Conservation (phyloP, 2,797 vertebrate genomes). For the Ctenopoma kingsleyae region DNA sequence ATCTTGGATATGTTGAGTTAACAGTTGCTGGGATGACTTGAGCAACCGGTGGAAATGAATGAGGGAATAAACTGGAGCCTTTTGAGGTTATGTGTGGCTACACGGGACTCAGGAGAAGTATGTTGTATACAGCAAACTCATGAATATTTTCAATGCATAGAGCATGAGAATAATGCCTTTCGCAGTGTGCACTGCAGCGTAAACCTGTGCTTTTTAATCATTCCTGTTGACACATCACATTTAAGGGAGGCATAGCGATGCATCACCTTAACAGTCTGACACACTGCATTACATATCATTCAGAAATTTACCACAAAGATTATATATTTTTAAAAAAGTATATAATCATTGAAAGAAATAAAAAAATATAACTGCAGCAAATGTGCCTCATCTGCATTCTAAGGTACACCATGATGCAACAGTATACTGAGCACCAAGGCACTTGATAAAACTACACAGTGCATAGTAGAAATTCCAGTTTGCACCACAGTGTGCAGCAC, state of each 20-base stretch:
- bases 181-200: conserved; percentile 8
- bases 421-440: not conserved
- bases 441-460: conserved; percentile 19
- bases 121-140: conserved; percentile 17
- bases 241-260: conserved; percentile 11
- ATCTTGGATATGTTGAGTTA: conserved; percentile 57
- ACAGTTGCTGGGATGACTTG: conserved; percentile 60
- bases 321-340: not conserved
- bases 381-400: not conserved
- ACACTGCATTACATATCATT: conserved; percentile 35
- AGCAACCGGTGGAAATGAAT: conserved; percentile 45
- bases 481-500: conserved; percentile 25
- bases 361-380: not conserved
- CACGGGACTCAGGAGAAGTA: conserved; percentile 24
- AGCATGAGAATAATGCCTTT: conserved; percentile 22
- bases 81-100: conserved; percentile 20
- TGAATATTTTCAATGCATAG: conserved; percentile 21
- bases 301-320: conserved; percentile 6
- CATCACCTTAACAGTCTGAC: conserved; percentile 16
- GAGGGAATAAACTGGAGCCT: conserved; percentile 27
- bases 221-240: conserved; percentile 15
- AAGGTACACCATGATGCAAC: not conserved
- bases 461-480: conserved; percentile 16
- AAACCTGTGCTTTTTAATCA: conserved; percentile 21
- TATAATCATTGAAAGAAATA: not conserved